Percentiles rank a stretch among this genome's conserved stretches.
These are phyloP conservation scores for Synaphobranchus kaupii DNA, from an alignment of 2,797 vertebrate genomes.

Conservation along the genomic window DNA sequence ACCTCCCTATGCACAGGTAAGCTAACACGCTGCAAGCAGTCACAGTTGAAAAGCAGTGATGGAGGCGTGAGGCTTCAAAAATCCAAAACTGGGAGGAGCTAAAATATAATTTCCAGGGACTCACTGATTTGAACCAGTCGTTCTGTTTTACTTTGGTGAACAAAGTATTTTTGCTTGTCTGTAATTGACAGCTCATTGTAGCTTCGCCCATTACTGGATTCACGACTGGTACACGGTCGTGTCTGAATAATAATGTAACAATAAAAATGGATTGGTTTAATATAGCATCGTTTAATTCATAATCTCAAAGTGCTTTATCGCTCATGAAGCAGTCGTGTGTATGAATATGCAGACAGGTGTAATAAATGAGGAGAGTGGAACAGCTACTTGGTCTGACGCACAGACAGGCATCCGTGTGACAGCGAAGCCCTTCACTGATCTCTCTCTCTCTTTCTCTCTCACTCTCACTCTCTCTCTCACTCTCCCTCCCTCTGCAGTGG, in stretches of 20 bases:
- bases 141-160: neutral
- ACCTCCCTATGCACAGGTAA: slow-evolving; percentile 89
- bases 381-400: neutral
- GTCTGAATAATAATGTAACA: neutral
- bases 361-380: neutral
- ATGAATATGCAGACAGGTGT: neutral
- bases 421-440: neutral
- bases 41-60: neutral
- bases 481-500: slow-evolving; percentile 77
- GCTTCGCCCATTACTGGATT: neutral
- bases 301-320: neutral
- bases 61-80: no score
- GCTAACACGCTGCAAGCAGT: no score
- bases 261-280: neutral
- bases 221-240: neutral
- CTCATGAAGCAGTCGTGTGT: neutral
- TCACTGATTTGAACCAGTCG: neutral
- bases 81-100: neutral
- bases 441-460: neutral
- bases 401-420: neutral
- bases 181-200: neutral
- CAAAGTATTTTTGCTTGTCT: neutral
- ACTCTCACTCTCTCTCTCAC: neutral
- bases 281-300: neutral
- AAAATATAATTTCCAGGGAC: neutral